phyloP scores from a whole-genome alignment of 2,888 invertebrate genomes.

The Ctena decussata region DNA sequence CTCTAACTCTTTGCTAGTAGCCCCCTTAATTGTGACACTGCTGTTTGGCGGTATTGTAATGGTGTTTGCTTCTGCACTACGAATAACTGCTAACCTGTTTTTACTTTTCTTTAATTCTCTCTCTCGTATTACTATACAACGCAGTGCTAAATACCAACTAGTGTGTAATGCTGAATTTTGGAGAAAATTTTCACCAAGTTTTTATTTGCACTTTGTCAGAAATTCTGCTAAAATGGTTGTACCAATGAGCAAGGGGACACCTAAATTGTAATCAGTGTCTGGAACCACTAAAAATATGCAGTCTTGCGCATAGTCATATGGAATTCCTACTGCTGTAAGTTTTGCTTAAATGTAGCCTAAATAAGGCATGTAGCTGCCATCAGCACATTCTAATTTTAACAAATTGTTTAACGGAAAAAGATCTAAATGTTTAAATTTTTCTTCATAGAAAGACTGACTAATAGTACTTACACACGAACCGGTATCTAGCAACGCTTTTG shows the following conservation, averaged over 20 bases:
- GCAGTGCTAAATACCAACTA: too few relatives aligned
- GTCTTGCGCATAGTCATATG: not conserved
- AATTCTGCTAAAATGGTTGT: too few relatives aligned
- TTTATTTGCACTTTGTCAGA: not conserved
- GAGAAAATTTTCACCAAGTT: conserved; percentile 16
- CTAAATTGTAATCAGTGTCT: too few relatives aligned
- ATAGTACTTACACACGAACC: conserved; percentile 32
- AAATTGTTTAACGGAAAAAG: not conserved
- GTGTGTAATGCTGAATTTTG: too few relatives aligned
- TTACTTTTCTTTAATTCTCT: conserved; percentile 16
- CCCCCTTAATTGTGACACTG: conserved; percentile 9
- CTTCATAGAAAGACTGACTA: conserved; percentile 21
- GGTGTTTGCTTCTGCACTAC: not conserved
- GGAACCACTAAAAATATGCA: conserved; percentile 11
- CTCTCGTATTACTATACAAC: conserved; percentile 24
- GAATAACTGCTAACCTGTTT: conserved; percentile 15
- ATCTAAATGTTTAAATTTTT: conserved; percentile 5
- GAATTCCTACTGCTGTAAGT: not conserved
- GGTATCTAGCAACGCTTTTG: conserved; percentile 31
- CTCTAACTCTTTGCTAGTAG: conserved; percentile 6
- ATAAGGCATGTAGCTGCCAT: conserved; percentile 28
- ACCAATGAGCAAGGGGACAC: too few relatives aligned
- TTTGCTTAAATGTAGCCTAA: conserved; percentile 22
- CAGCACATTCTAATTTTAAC: conserved; percentile 33
- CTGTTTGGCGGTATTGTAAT: conserved; percentile 25